phyloP scores from a whole-genome alignment of 2,888 invertebrate species.

The Lycophotia porphyrea region DNA sequence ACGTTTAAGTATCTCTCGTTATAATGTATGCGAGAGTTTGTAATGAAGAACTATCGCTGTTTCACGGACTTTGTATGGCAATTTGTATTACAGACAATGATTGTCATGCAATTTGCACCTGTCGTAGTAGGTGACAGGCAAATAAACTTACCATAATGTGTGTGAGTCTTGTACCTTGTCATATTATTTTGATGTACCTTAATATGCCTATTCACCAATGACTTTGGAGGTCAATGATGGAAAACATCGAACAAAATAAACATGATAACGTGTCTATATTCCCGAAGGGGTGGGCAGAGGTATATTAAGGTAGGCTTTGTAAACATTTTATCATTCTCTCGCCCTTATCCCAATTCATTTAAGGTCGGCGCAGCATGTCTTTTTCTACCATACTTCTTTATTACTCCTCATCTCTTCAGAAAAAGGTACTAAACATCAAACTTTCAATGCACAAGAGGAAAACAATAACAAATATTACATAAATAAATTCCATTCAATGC shows the following conservation, averaged over 20 bases:
- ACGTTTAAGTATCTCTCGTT: slow-evolving; percentile 31
- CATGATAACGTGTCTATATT: neutral
- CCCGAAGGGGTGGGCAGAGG: neutral
- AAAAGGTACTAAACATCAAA: neutral
- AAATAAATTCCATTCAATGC: slow-evolving; percentile 26
- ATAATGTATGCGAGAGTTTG: slow-evolving; percentile 20
- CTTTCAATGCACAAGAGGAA: neutral
- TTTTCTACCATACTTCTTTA: no score
- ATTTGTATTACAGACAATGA: slow-evolving; percentile 28
- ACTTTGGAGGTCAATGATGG: neutral
- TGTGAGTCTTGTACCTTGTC: neutral
- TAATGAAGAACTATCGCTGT: slow-evolving; percentile 16
- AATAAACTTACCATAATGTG: neutral
- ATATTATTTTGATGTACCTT: neutral
- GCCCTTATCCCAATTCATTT: no score
- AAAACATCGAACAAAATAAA: neutral
- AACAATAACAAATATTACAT: slow-evolving; percentile 45
- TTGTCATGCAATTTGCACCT: slow-evolving; percentile 35
- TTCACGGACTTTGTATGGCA: slow-evolving; percentile 17
- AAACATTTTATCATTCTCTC: no score
- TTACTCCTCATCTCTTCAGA: no score
- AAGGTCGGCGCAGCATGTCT: no score
- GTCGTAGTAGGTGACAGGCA: neutral
- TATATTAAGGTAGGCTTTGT: neutral
- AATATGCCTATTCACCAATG: neutral